These are phyloP conservation scores for Amorpha juglandis DNA, from an alignment of 2,888 invertebrate species.

Conservation along the genomic window DNA sequence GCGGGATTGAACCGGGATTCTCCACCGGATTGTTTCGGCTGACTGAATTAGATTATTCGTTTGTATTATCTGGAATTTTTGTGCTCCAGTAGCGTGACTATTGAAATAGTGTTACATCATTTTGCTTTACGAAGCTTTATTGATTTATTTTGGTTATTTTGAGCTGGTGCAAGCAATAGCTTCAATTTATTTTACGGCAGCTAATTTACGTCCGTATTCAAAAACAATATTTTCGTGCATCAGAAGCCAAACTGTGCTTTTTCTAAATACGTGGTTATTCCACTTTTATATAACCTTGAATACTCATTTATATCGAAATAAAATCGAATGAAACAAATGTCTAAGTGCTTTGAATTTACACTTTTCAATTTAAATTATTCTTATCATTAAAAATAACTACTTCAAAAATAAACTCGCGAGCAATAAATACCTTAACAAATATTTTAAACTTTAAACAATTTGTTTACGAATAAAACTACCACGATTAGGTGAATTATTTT, in stretches of 20 bases:
- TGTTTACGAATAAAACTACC: constrained; percentile 21
- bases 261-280: too few relatives aligned
- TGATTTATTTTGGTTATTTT: not conserved
- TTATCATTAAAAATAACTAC: not conserved
- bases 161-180: not conserved
- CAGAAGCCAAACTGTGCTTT: too few relatives aligned
- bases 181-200: too few relatives aligned
- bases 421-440: not conserved
- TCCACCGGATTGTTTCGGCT: constrained; percentile 40
- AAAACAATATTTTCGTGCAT: too few relatives aligned
- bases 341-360: not conserved
- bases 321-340: too few relatives aligned
- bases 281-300: too few relatives aligned
- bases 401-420: not conserved
- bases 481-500: constrained; percentile 20
- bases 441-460: constrained; percentile 21
- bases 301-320: too few relatives aligned
- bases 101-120: not conserved
- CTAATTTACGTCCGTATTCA: too few relatives aligned
- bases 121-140: not conserved
- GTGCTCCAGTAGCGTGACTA: constrained; percentile 16
- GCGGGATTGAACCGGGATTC: constrained; percentile 44
- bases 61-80: constrained; percentile 23
- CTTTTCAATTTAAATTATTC: not conserved
- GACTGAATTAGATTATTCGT: constrained; percentile 40